Evolutionary conservation across 2,888 invertebrate species (phyloP), one percentile per base, ranked within the genome.

Genomic region (Perithous albicinctus): DNA sequence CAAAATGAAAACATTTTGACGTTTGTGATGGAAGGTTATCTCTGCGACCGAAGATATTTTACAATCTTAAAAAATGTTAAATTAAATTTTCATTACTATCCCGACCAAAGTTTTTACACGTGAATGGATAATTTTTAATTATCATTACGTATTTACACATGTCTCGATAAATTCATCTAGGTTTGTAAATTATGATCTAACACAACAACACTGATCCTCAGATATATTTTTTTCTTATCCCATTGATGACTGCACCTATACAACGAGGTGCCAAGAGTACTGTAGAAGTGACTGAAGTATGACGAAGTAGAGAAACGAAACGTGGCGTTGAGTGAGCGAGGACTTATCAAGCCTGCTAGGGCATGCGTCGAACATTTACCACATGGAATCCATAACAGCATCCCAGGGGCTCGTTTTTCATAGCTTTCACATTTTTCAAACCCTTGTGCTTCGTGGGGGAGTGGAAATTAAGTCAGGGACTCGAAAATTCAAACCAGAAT

Each of bases 341-440:
- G 35, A 38, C 35, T 66, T 48, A 18, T 29, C 1, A 23, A 64
- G 48, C 29, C 66, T 26, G 15, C 66, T 38, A 32, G 23, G 54
- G 66, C 61, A 41, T 72, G 48, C 66, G 48, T 80, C 77, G 46
- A 80, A 59, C 76, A 12, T 3, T 61, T 43, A 35, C 59, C 72
- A 72, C 56, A 73, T 73, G 73, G 73, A 78, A 79, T 54, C 74
- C 79, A 61, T 51, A 67, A 51, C 61, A 79, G 67, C 32, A 38
- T 78, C 67, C 32, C 35, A 8, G 43, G 63, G 51, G 54, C 23
- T 67, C 64, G 56, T 46, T 56, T 66, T 51, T 78, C 73, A 10
- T 15, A 15, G 43, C 5, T 43, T 43, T 15, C 7, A 59, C 32
- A 59, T 59, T 73, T 73, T 73, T 78, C 29, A 64, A 41, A 64